Base-by-base conservation (phyloP, 2,888 invertebrate species). In the Scelioninae gen. 1 region DNA sequence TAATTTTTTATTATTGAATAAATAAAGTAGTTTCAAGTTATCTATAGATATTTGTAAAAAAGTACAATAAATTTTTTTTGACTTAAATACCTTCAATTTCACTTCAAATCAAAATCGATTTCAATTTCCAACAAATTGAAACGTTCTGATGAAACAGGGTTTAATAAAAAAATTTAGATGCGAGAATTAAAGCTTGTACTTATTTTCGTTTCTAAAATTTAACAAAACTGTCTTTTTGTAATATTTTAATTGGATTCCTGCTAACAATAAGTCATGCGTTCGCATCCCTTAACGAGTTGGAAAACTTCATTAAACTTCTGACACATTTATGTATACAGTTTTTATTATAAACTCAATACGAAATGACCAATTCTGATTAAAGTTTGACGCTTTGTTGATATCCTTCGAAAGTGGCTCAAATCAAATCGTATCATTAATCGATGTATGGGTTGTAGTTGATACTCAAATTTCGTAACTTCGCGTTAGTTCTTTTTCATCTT, bases 251-350 rank as follows among this genome's bases (percentile, higher is more conserved):
- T 63, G 62, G 47, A 63, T 47, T 63, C 15, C 32, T 31, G 32
- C 15, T 15, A 47, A 63, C 47, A 31, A 63, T 63, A 47, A 62
- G 32, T 32, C 34, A 1, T 34, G 62, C 15, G 38, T 47, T 15
- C 0, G 31, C 62, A 7, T 47, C 15, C 47, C 16, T 32, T 63
- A 63, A 63, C 62, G 11, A 63, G 47, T 63, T 63, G 47, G 62
- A 32, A 29, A 47, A 63, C 47, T 63, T 63, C 47, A 63, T 63
- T 63, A 63, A 63, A 63, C 62, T 47, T 63, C 10, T 47, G 62
- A 63, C 62, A 32, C 62, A 32, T 63, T 63, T 47, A 63, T 63
- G 62, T 16, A 63, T 16, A n/a, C 15, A 9, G 15, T 47, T 63
- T 53, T 53, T 66, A 66, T 66, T 38, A 38, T 29, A 29, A 55